Evolutionary conservation across 2,888 invertebrate species (phyloP).

Genomic region (Amphipyra berbera): DNA sequence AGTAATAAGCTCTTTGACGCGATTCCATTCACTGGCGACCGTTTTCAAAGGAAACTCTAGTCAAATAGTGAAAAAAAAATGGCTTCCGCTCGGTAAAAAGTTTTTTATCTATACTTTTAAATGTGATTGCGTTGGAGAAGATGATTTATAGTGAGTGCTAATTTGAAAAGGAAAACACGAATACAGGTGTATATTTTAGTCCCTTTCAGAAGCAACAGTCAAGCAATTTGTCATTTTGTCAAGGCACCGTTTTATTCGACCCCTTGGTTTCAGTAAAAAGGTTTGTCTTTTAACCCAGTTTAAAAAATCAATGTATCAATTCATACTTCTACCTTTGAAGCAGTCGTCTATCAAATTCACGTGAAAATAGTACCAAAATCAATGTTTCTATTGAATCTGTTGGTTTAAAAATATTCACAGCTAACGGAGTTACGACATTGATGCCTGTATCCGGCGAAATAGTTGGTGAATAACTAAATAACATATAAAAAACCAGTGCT

Average conservation of each 20-base stretch:
- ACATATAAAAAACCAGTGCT: constrained; percentile 5
- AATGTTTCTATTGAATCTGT: constrained; percentile 25
- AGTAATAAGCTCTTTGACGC: constrained; percentile 56
- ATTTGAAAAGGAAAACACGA: constrained; percentile 12
- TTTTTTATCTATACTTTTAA: constrained; percentile 17
- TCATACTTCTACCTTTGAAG: constrained; percentile 14
- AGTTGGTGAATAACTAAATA: constrained; percentile 17
- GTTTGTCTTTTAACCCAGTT: background rate
- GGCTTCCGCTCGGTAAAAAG: constrained; percentile 11
- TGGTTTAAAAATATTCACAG: constrained; percentile 32
- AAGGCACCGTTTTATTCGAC: background rate
- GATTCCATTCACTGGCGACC: constrained; percentile 38
- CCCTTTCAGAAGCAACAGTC: constrained; percentile 15
- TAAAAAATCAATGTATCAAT: constrained; percentile 14
- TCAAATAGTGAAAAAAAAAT: constrained; percentile 45
- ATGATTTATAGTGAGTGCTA: constrained; percentile 23
- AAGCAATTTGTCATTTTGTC: constrained; percentile 22
- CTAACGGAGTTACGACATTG: constrained; percentile 30
- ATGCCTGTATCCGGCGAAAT: constrained; percentile 16
- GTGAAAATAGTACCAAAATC: constrained; percentile 20
- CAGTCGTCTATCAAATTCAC: constrained; percentile 16
- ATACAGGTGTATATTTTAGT: constrained; percentile 18
- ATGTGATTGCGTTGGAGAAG: constrained; percentile 16
- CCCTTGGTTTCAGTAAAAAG: background rate
- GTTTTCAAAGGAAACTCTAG: constrained; percentile 46